Percentiles rank a stretch among this genome's conserved stretches.
Evolutionary conservation across 1,140 invertebrate genomes (phyloP).

Genomic region (Orius laevigatus): DNA sequence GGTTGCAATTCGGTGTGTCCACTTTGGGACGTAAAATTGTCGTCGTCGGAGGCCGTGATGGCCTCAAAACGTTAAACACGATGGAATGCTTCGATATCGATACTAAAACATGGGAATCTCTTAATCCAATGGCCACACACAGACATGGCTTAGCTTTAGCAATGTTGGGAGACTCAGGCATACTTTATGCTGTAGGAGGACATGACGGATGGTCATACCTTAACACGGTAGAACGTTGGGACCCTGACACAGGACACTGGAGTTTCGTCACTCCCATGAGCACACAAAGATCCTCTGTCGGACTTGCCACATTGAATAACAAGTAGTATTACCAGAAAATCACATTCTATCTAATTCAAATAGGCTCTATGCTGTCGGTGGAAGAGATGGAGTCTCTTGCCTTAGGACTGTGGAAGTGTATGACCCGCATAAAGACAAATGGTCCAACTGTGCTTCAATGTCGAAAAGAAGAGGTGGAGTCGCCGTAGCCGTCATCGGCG

Average conservation of each 20-base stretch:
- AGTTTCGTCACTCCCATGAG: conserved; percentile 76
- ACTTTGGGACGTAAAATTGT: conserved; percentile 69
- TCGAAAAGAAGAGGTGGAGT: conserved; percentile 74
- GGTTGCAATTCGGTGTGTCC: conserved; percentile 80
- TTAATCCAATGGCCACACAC: conserved; percentile 83
- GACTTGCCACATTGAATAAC: conserved; percentile 69
- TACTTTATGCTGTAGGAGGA: conserved; percentile 85
- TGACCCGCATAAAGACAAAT: conserved; percentile 78
- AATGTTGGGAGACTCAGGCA: conserved; percentile 55
- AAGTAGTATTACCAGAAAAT: conserved; percentile 31
- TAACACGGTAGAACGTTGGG: conserved; percentile 84
- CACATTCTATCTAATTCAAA: conserved; percentile 16
- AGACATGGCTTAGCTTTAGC: conserved; percentile 46
- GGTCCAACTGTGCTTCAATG: conserved; percentile 80
- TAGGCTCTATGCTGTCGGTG: conserved; percentile 80
- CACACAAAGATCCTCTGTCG: conserved; percentile 70
- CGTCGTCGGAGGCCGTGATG: conserved; percentile 77
- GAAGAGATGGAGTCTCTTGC: conserved; percentile 80
- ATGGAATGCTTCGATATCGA: conserved; percentile 73
- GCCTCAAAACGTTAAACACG: conserved; percentile 80
- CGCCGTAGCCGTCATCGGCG: conserved; percentile 63
- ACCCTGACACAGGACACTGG: conserved; percentile 70
- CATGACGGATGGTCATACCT: conserved; percentile 91
- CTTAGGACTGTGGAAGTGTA: conserved; percentile 84
- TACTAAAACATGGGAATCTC: conserved; percentile 56